Conservation (phyloP, 2,888 invertebrate species). For the Drosophila buzzatii region DNA sequence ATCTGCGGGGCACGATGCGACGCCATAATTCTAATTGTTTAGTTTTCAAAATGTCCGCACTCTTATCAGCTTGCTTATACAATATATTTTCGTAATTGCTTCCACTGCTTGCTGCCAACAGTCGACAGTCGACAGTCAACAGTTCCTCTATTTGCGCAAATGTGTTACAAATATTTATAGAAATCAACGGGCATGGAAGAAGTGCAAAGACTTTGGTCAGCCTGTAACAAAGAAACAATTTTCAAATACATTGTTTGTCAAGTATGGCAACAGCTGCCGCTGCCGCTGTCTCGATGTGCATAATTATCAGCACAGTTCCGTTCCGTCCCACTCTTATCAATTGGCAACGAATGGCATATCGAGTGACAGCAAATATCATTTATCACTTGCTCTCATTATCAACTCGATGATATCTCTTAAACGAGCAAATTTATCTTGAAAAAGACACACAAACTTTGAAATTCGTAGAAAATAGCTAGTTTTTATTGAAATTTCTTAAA, state of each 20-base stretch:
- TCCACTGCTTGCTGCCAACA: constrained; percentile 14
- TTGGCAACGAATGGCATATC: constrained; percentile 43
- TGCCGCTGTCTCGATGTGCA: constrained; percentile 32
- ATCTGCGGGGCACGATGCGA: constrained; percentile 4
- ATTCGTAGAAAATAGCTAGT: constrained; percentile 4
- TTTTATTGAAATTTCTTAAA: not conserved
- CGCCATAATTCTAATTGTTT: constrained; percentile 57
- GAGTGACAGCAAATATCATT: constrained; percentile 41
- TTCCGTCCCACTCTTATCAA: constrained; percentile 45
- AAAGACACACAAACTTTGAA: not conserved
- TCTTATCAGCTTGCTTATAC: constrained; percentile 63
- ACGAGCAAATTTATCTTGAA: constrained; percentile 33
- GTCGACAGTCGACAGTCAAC: constrained; percentile 15
- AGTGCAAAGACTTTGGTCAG: constrained; percentile 18
- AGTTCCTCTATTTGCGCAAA: constrained; percentile 49
- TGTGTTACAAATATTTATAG: constrained; percentile 30
- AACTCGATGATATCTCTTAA: constrained; percentile 28
- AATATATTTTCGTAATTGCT: constrained; percentile 58
- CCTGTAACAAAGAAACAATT: constrained; percentile 24
- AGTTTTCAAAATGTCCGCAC: constrained; percentile 57
- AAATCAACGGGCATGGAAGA: constrained; percentile 13
- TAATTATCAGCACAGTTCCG: constrained; percentile 37
- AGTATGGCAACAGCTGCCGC: constrained; percentile 24
- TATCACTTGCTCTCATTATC: constrained; percentile 44
- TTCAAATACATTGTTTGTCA: constrained; percentile 10